These are phyloP conservation scores for Lutraria rhynchaena DNA, from an alignment of 1,140 invertebrate genomes.

Conservation along the genomic window DNA sequence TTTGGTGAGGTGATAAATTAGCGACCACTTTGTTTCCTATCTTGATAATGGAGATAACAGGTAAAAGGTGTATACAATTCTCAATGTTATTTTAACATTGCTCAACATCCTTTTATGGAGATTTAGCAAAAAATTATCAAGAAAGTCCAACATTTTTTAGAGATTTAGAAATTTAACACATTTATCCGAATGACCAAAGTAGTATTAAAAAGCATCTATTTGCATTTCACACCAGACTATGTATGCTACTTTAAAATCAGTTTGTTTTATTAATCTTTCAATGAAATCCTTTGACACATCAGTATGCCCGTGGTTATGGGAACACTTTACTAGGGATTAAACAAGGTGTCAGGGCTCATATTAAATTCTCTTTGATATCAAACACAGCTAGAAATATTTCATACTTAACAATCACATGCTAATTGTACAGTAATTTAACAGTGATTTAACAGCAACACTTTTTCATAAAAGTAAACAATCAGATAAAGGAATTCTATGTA, in stretches of 20 bases:
- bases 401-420: too few relatives aligned
- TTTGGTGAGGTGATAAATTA: constrained; percentile 19
- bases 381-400: too few relatives aligned
- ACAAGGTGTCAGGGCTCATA: constrained; percentile 15
- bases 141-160: constrained; percentile 3
- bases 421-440: too few relatives aligned
- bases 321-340: constrained; percentile 26
- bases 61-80: not conserved
- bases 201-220: constrained; percentile 18
- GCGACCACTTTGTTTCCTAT: constrained; percentile 39
- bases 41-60: constrained; percentile 15
- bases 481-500: too few relatives aligned
- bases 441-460: too few relatives aligned
- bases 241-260: not conserved
- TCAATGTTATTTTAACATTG: constrained; percentile 47
- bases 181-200: not conserved
- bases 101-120: constrained; percentile 26
- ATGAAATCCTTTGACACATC: constrained; percentile 17
- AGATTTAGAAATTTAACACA: constrained; percentile 5
- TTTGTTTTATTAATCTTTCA: constrained; percentile 26
- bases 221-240: not conserved
- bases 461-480: too few relatives aligned
- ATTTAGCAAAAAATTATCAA: constrained; percentile 18
- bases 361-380: constrained; percentile 1
- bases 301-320: not conserved